Conservation (phyloP, 1,140 invertebrate genomes). For the Lucilia sericata region DNA sequence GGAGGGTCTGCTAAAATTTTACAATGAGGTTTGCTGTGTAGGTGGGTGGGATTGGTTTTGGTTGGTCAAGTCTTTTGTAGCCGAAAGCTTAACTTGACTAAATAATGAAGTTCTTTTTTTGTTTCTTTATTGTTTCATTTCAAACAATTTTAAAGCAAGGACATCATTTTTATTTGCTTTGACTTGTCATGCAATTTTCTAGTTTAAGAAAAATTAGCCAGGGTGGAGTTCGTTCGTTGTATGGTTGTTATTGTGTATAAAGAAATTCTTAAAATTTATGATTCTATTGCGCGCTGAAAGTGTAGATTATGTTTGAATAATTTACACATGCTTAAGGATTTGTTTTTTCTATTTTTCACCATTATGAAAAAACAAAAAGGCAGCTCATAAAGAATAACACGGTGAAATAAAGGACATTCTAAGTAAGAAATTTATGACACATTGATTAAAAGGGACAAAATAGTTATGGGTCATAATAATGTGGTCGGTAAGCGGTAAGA, state of each 20-base stretch:
- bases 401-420: background rate
- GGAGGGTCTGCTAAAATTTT: background rate
- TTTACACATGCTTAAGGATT: constrained; percentile 32
- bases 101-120: constrained; percentile 2
- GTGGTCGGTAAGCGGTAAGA: too few relatives aligned
- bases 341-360: background rate
- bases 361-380: background rate
- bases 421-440: background rate
- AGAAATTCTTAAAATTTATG: constrained; percentile 20
- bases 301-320: constrained; percentile 23
- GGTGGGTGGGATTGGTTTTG: background rate
- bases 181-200: constrained; percentile 33
- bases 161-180: constrained; percentile 35
- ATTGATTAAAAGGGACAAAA: constrained; percentile 9
- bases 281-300: constrained; percentile 22
- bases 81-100: background rate
- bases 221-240: background rate
- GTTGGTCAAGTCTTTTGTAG: background rate
- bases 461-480: background rate
- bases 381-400: background rate
- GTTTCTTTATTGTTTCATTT: background rate
- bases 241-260: background rate
- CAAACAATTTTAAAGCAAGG: background rate
- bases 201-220: constrained; percentile 8
- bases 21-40: background rate